Conservation (phyloP, 2,888 invertebrate species). For the Ennomos erosarius region DNA sequence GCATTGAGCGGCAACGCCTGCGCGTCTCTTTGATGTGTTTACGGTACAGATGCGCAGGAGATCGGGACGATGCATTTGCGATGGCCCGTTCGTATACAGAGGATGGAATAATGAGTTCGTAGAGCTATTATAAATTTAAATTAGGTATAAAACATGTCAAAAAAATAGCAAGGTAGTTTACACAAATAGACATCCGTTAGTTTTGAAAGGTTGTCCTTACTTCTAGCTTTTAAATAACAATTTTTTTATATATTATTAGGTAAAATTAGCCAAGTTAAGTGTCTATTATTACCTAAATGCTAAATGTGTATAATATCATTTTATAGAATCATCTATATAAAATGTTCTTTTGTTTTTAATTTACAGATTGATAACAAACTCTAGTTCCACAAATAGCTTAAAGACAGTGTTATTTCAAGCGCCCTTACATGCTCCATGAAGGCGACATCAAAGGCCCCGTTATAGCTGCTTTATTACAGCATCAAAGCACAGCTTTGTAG, state of each 20-base stretch:
- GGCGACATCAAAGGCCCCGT: conserved; percentile 35
- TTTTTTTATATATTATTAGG: too few relatives aligned
- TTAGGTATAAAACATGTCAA: too few relatives aligned
- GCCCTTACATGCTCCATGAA: conserved; percentile 9
- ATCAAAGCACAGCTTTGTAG: conserved; percentile 28
- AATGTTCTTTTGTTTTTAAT: background rate
- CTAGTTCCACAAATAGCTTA: background rate
- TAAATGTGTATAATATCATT: too few relatives aligned
- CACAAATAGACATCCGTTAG: too few relatives aligned
- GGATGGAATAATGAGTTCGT: conserved; percentile 16
- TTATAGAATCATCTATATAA: too few relatives aligned
- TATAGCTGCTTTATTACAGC: conserved; percentile 34
- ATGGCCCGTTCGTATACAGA: conserved; percentile 22
- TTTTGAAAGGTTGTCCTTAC: too few relatives aligned
- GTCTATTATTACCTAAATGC: too few relatives aligned
- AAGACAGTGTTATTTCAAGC: conserved; percentile 16
- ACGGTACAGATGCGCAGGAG: conserved; percentile 39
- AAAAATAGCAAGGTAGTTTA: too few relatives aligned
- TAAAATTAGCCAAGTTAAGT: too few relatives aligned
- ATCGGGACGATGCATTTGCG: conserved; percentile 19
- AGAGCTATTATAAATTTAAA: background rate
- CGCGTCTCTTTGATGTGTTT: conserved; percentile 67
- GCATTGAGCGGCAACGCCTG: conserved; percentile 44
- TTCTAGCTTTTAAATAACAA: too few relatives aligned
- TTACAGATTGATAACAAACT: background rate